Evolutionary conservation across 2,888 invertebrate genomes (phyloP), one percentile per base, ranked within the genome.

Genomic region (Gonocerus acuteangulatus): DNA sequence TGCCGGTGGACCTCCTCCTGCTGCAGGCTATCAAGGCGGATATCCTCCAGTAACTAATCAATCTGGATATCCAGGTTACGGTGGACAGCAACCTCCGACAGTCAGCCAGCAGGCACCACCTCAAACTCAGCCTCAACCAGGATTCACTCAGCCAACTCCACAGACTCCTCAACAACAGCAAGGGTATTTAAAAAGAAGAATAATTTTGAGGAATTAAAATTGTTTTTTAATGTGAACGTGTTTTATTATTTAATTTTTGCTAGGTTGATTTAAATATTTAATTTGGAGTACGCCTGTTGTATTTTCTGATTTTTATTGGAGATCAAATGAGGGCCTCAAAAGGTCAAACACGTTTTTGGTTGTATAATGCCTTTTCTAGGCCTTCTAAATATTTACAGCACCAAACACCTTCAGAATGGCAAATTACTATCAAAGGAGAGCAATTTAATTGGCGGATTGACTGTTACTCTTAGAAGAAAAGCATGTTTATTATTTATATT

Each of bases 151-250:
- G 48, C 58, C 22, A 42, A 48, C 23, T 49, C 61, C 57, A 6
- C 45, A 44, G 27, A 62, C 63, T 34, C 63, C 54, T 36, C 60
- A 62, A 21, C 62, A 61, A 15, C 58, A 57, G 18, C 61, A 58
- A 36, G 62, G 62, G 44, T 65, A 65, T 39, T 51, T n/a, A 18
- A 51, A 34, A 27, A 27, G n/a, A n/a, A n/a, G n/a, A n/a, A n/a
- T n/a, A n/a, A n/a, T 27, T 27, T 27, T 27, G 27, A 27, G 36
- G 19, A 9, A 44, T 27, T 56, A 44, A 44, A 39, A 27, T 23
- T 36, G 15, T 34, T 52, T 6, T 39, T 18, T 39, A 32, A n/a
- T 39, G 22, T 32, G 7, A 7, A 13, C 45, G 7, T 7, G 7
- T n/a, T n/a, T n/a, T n/a, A n/a, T 45, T 45, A 13, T 45, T 45